Percentiles rank a stretch among this genome's conserved stretches.
Conservation (phyloP, 2,113 vertebrate genomes). For the Melanostigma gelatinosum region DNA sequence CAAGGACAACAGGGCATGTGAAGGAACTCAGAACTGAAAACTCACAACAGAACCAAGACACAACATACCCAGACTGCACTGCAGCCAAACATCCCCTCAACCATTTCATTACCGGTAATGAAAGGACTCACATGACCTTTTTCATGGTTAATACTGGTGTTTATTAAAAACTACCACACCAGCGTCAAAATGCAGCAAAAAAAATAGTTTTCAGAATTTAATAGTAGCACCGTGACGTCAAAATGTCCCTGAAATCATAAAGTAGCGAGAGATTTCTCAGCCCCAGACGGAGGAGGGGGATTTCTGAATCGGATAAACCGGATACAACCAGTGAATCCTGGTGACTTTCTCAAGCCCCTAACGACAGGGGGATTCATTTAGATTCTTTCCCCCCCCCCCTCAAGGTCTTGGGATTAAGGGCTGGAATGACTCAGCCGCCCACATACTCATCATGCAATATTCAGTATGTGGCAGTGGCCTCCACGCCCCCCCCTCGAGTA, state of each 20-base stretch:
- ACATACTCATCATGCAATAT: constrained; percentile 32
- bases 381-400: constrained; percentile 43
- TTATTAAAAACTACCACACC: not conserved
- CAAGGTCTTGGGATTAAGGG: constrained; percentile 57
- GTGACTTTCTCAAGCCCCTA: constrained; percentile 65
- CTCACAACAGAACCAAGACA: not conserved
- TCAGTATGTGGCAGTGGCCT: not conserved
- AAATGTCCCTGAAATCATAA: not conserved
- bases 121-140: not conserved
- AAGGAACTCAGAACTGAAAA: not conserved
- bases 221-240: not conserved
- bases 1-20: not conserved
- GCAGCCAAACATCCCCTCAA: not conserved
- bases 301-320: constrained; percentile 49
- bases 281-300: constrained; percentile 37
- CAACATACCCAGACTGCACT: too few relatives aligned
- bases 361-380: constrained; percentile 54
- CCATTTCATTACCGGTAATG: not conserved
- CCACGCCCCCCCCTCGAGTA: not conserved
- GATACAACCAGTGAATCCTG: constrained; percentile 50
- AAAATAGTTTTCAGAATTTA: not conserved
- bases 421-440: constrained; percentile 57
- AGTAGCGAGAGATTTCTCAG: constrained; percentile 18
- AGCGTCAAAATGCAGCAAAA: not conserved
- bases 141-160: not conserved